These are phyloP conservation scores for Dinomys branickii DNA, from an alignment of 2,113 vertebrate genomes.

Conservation along the genomic window DNA sequence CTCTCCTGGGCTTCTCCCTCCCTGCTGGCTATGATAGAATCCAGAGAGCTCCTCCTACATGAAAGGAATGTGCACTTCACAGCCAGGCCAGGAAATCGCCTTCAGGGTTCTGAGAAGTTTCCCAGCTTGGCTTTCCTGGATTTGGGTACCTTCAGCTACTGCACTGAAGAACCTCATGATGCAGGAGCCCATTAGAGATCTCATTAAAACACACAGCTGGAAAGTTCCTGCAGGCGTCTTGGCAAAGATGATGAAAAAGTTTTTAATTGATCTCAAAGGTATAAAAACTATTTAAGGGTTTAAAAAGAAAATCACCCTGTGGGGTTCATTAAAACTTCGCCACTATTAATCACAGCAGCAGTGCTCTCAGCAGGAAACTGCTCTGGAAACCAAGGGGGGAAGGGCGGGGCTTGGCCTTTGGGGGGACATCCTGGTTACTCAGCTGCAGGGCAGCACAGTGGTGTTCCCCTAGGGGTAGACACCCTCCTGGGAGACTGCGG, in stretches of 20 bases:
- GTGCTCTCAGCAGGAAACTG: background rate
- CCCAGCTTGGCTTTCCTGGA: background rate
- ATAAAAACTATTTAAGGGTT: constrained; percentile 58
- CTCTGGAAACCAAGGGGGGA: background rate
- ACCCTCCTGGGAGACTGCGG: background rate
- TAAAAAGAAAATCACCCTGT: constrained; percentile 58
- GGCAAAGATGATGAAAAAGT: constrained; percentile 42
- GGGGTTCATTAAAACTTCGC: constrained; percentile 75
- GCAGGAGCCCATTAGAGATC: constrained; percentile 5
- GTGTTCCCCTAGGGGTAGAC: background rate
- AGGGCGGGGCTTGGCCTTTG: background rate
- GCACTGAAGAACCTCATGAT: background rate
- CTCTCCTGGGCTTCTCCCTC: background rate
- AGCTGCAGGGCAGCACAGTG: background rate
- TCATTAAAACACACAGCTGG: constrained; percentile 70
- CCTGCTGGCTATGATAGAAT: background rate
- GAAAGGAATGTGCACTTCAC: background rate
- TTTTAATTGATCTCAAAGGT: constrained; percentile 79
- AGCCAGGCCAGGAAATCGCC: background rate
- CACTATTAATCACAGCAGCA: constrained; percentile 51
- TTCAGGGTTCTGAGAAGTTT: constrained; percentile 18
- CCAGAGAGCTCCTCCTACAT: background rate
- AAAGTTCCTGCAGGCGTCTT: constrained; percentile 38
- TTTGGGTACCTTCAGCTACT: background rate
- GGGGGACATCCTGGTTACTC: background rate